Conservation (phyloP, 2,888 invertebrate species). For the Meandrusa payeni region DNA sequence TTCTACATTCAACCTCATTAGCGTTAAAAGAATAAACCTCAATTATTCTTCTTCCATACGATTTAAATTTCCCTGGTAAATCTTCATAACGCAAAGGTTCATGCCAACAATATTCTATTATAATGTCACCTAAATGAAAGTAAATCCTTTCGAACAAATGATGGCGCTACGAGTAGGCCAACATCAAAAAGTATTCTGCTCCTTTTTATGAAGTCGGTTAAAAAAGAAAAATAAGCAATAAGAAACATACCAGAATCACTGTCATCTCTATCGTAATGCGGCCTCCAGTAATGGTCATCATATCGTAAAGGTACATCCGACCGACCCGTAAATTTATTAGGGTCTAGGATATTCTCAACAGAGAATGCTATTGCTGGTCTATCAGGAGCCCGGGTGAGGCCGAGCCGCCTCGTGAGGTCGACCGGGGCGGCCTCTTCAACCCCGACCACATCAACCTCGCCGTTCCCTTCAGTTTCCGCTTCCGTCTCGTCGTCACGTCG, state of each 20-base stretch:
- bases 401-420: constrained; percentile 72
- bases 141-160: no score
- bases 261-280: constrained; percentile 79
- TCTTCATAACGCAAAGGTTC: no score
- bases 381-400: constrained; percentile 81
- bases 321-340: constrained; percentile 92
- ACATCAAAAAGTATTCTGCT: no score
- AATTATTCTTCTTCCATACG: no score
- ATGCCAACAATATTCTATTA: no score
- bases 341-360: constrained; percentile 94
- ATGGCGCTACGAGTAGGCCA: no score
- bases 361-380: constrained; percentile 87
- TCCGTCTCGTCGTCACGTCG: constrained; percentile 58
- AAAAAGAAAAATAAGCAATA: no score
- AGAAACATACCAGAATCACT: constrained; percentile 76
- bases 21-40: no score
- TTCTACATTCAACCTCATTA: no score
- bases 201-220: no score
- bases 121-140: no score
- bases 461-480: constrained; percentile 58
- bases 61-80: no score
- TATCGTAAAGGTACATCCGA: constrained; percentile 76
- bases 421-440: constrained; percentile 73
- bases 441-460: constrained; percentile 73
- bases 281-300: constrained; percentile 80